Percentiles rank a stretch among this genome's conserved stretches.
Evolutionary conservation across 2,113 vertebrate species (phyloP).

Genomic region (Naja naja): DNA sequence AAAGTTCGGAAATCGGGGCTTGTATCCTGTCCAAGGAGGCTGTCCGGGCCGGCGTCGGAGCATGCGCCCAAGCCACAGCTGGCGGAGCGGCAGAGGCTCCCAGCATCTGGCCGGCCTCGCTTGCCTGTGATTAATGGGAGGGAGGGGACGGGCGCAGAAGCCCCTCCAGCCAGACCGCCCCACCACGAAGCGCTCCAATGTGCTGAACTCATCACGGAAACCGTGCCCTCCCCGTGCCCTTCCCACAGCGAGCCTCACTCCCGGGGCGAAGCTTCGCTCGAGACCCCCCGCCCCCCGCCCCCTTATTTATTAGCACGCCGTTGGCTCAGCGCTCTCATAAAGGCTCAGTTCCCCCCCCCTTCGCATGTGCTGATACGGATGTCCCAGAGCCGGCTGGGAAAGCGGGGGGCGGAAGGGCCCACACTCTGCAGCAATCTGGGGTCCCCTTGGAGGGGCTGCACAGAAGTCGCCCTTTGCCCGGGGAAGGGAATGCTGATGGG

Average conservation of each 20-base stretch:
- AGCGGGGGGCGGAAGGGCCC: neutral
- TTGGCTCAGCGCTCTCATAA: neutral
- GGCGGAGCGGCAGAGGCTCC: conserved; percentile 58
- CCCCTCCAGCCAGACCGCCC: conserved; percentile 62
- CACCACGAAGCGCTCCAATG: conserved; percentile 56
- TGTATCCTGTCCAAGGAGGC: conserved; percentile 64
- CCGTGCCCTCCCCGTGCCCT: conserved; percentile 39
- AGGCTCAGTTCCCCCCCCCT: neutral
- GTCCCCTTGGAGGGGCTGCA: neutral
- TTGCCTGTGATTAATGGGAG: conserved; percentile 63
- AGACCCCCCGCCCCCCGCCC: neutral
- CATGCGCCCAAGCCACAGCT: conserved; percentile 63
- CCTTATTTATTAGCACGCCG: neutral
- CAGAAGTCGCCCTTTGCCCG: neutral
- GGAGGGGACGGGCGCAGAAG: conserved; percentile 57
- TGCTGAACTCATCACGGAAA: conserved; percentile 51
- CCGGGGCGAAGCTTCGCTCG: neutral
- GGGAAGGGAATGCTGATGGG: neutral
- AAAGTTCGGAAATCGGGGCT: conserved; percentile 61
- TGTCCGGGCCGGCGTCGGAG: conserved; percentile 58
- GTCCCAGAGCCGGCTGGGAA: neutral
- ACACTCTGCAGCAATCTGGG: neutral
- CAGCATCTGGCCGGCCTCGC: conserved; percentile 65
- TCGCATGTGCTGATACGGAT: neutral
- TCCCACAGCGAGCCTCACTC: neutral